Conservation (phyloP, 2,888 invertebrate genomes). For the Mantis religiosa region DNA sequence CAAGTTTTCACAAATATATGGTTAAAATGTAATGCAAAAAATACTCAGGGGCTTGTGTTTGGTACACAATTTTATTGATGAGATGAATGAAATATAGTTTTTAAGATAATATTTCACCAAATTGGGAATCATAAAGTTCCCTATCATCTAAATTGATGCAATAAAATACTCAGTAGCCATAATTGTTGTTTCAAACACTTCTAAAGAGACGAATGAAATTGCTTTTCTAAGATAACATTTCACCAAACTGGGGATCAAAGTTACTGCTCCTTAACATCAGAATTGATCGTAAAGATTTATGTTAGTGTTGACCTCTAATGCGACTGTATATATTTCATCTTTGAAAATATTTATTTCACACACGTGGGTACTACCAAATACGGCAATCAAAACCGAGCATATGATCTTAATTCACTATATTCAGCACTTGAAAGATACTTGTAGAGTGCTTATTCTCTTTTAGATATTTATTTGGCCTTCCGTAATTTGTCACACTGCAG, state of each 20-base stretch:
- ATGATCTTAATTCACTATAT: neutral
- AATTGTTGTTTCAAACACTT: neutral
- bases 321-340: neutral
- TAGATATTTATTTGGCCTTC: conserved; percentile 36
- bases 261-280: no score
- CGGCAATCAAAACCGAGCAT: neutral
- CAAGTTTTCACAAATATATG: no score
- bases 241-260: no score
- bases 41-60: no score
- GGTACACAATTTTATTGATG: neutral
- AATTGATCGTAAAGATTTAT: neutral
- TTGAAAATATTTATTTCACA: conserved; percentile 1
- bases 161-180: neutral
- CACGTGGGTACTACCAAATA: neutral
- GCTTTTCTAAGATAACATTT: no score
- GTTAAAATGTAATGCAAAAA: no score
- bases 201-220: no score
- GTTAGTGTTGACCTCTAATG: neutral
- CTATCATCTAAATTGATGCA: no score
- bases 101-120: neutral
- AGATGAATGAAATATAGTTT: neutral
- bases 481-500: conserved; percentile 25
- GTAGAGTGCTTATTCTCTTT: conserved; percentile 29
- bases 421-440: no score
- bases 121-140: no score